A percentile compares a stretch with the other conserved stretches of the same genome.
Evolutionary conservation across 2,113 vertebrate genomes (phyloP).

Genomic region (Rafetus swinhoei): DNA sequence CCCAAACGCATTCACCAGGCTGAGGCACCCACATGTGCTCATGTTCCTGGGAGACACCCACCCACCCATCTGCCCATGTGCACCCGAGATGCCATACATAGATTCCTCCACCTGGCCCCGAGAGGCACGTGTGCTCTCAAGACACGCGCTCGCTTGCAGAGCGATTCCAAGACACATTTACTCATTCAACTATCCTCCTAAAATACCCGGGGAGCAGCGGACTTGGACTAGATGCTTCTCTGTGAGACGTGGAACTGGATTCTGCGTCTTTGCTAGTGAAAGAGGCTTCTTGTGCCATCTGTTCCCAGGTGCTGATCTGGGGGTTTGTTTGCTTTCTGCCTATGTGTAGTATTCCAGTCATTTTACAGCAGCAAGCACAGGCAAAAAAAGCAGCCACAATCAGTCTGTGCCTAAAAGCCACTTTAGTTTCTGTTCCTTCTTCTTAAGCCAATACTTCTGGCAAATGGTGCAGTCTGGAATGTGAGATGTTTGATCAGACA

Average conservation of each 20-base stretch:
- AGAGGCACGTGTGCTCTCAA: neutral
- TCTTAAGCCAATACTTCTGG: rapidly evolving
- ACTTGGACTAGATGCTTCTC: neutral
- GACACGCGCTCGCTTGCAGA: neutral
- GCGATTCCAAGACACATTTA: neutral
- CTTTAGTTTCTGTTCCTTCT: neutral
- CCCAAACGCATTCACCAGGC: neutral
- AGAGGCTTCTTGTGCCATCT: neutral
- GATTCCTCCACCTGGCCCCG: neutral
- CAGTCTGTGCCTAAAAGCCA: rapidly evolving
- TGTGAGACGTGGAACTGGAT: neutral
- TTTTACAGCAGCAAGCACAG: neutral
- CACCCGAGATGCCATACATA: neutral
- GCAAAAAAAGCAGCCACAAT: neutral
- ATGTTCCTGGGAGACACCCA: neutral
- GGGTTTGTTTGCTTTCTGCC: neutral
- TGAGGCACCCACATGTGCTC: neutral
- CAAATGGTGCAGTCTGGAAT: neutral
- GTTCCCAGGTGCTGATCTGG: neutral
- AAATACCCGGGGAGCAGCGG: neutral
- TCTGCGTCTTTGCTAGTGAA: neutral
- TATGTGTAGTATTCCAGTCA: neutral
- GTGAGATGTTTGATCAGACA: neutral
- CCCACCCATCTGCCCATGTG: neutral
- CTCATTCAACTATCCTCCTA: neutral